phyloP scores from a whole-genome alignment of 1,140 invertebrate genomes.

The Pygmarrhopalites habei region DNA sequence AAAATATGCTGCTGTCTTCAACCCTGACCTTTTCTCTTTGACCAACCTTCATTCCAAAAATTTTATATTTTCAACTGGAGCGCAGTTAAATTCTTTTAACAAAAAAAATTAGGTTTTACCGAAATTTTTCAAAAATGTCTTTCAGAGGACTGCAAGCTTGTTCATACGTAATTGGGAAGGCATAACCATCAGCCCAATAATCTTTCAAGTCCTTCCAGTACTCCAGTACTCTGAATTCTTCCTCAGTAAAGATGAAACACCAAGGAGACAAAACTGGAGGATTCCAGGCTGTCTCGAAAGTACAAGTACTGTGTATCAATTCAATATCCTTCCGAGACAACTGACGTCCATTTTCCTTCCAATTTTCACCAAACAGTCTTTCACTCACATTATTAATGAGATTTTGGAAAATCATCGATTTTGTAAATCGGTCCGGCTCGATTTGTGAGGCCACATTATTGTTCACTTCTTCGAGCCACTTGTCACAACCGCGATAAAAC shows the following conservation, averaged over 20 bases:
- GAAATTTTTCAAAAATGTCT: constrained; percentile 49
- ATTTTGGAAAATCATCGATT: constrained; percentile 53
- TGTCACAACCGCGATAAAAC: constrained; percentile 72
- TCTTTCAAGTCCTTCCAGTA: constrained; percentile 71
- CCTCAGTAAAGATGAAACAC: constrained; percentile 55
- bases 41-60: too few relatives aligned
- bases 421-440: constrained; percentile 56
- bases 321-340: constrained; percentile 51
- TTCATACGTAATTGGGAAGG: constrained; percentile 62
- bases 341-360: too few relatives aligned
- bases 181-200: constrained; percentile 79
- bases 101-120: too few relatives aligned
- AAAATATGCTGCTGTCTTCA: constrained; percentile 59
- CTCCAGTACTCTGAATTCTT: constrained; percentile 57
- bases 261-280: constrained; percentile 57
- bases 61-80: neutral
- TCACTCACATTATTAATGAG: constrained; percentile 54
- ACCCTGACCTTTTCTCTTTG: neutral
- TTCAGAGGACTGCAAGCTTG: constrained; percentile 67
- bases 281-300: constrained; percentile 66
- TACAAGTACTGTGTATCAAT: constrained; percentile 63
- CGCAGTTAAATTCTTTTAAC: too few relatives aligned
- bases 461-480: constrained; percentile 65
- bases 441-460: constrained; percentile 59
- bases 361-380: constrained; percentile 55